These are phyloP conservation scores for Seriola dumerili DNA, from an alignment of 2,113 vertebrate genomes.

Conservation along the genomic window DNA sequence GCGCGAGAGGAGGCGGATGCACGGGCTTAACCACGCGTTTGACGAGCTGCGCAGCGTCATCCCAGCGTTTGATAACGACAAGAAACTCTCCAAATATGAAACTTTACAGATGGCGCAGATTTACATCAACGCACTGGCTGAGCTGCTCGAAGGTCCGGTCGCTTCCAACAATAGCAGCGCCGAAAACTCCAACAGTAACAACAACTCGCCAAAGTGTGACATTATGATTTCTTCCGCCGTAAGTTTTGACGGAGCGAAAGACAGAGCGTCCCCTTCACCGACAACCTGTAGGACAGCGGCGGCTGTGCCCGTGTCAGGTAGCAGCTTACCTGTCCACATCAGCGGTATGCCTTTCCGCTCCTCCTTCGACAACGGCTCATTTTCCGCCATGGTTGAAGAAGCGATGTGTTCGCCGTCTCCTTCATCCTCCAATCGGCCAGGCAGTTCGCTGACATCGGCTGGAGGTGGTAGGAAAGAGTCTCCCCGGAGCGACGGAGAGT, in stretches of 20 bases:
- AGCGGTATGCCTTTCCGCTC: conserved; percentile 85
- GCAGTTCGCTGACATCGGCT: conserved; percentile 71
- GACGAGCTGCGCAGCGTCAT: conserved; percentile 97
- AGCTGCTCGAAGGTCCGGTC: conserved; percentile 88
- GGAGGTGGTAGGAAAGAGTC: conserved; percentile 88
- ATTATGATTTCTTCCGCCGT: conserved; percentile 50
- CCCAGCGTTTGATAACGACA: conserved; percentile 96
- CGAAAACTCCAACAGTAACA: conserved; percentile 30
- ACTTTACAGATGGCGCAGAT: conserved; percentile 99
- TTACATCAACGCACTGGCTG: conserved; percentile 96
- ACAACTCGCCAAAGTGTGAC: conserved; percentile 77
- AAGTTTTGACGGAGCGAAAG: conserved; percentile 69
- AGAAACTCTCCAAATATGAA: conserved; percentile 98
- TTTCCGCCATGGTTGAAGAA: conserved; percentile 85
- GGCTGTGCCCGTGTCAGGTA: conserved; percentile 28
- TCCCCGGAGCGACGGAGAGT: conserved; percentile 96
- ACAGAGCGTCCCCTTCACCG: conserved; percentile 64
- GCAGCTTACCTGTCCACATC: conserved; percentile 85
- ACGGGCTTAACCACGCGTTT: conserved; percentile 96
- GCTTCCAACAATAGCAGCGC: conserved; percentile 10
- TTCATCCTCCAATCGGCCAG: conserved; percentile 70
- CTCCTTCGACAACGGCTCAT: conserved; percentile 85
- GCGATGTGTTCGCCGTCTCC: conserved; percentile 74
- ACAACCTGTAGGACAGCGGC: conserved; percentile 67
- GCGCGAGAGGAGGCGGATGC: conserved; percentile 94